Evolutionary conservation across 2,797 vertebrate genomes (phyloP).

Genomic region (Vireo griseus): DNA sequence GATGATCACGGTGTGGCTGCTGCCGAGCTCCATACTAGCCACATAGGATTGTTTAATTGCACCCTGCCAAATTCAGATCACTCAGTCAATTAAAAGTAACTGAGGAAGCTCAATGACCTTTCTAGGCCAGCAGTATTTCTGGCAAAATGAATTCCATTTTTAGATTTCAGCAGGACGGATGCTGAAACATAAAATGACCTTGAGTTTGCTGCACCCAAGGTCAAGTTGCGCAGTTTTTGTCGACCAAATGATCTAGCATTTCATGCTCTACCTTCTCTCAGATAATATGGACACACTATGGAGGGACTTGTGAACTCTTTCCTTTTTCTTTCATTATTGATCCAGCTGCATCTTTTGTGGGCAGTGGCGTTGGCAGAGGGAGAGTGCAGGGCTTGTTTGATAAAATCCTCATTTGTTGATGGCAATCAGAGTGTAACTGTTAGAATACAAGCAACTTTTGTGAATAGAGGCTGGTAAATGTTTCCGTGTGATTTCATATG

Average conservation of each 20-base stretch:
- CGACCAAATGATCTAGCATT: neutral
- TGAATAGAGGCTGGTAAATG: neutral
- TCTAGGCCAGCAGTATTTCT: neutral
- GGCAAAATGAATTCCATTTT: neutral
- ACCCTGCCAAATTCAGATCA: neutral
- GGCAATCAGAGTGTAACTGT: neutral
- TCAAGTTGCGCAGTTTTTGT: neutral
- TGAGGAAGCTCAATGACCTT: neutral
- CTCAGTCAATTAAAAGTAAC: neutral
- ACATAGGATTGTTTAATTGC: neutral
- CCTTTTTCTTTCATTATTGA: neutral
- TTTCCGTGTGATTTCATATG: neutral
- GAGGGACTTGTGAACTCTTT: neutral
- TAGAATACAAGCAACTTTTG: neutral
- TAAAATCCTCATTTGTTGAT: neutral
- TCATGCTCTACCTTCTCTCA: neutral
- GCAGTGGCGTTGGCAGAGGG: neutral
- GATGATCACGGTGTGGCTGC: fast-evolving
- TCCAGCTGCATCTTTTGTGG: neutral
- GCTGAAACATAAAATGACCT: neutral
- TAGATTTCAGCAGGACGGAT: neutral
- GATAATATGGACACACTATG: neutral
- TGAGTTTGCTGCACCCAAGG: fast-evolving
- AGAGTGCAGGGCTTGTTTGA: neutral
- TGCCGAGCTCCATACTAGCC: neutral